Percentiles rank a stretch among this genome's conserved stretches.
phyloP scores from a whole-genome alignment of 2,113 vertebrate genomes.

The Isichthys henryi region DNA sequence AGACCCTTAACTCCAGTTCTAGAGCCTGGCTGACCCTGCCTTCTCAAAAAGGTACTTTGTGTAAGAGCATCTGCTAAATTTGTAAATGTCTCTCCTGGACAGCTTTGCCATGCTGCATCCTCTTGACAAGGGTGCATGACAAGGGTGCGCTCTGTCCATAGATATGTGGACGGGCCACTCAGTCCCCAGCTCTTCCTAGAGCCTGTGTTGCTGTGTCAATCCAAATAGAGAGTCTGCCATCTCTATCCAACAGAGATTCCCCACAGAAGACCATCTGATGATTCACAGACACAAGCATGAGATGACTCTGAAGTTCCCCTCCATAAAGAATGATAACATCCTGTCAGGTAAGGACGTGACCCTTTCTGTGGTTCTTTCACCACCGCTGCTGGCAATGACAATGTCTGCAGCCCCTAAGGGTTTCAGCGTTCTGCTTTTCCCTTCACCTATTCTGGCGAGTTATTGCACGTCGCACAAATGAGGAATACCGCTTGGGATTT shows the following conservation, averaged over 20 bases:
- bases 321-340: constrained; percentile 98
- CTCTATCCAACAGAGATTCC: constrained; percentile 77
- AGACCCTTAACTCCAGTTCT: neutral
- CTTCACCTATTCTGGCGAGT: neutral
- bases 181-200: neutral
- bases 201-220: neutral
- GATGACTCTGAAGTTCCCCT: constrained; percentile 98
- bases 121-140: neutral
- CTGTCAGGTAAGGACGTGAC: constrained; percentile 81
- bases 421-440: neutral
- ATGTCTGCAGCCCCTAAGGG: neutral
- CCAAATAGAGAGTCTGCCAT: neutral
- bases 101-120: neutral
- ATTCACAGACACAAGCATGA: constrained; percentile 99
- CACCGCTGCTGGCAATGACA: neutral
- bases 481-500: neutral
- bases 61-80: neutral
- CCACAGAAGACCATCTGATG: constrained; percentile 98
- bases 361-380: neutral
- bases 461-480: neutral
- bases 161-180: neutral
- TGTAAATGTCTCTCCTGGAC: neutral
- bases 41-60: neutral
- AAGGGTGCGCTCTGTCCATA: neutral
- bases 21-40: neutral